A percentile compares a stretch with the other conserved stretches of the same genome.
Evolutionary conservation across 2,888 invertebrate genomes (phyloP).

Genomic region (Nomada hirtipes): DNA sequence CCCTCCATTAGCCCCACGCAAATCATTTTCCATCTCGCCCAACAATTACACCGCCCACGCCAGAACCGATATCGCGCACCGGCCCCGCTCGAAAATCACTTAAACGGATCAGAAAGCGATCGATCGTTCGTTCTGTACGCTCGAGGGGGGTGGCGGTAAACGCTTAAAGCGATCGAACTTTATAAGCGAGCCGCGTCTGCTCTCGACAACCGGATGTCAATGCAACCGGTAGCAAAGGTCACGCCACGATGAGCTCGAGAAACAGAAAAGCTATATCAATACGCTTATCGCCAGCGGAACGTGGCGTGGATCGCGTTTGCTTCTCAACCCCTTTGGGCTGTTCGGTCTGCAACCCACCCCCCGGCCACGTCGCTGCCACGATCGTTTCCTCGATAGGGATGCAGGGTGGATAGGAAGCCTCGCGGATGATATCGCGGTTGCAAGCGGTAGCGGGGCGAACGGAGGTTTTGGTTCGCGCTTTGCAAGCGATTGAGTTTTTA

Average conservation of each 20-base stretch:
- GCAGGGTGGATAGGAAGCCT: not conserved
- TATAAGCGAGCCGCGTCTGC: constrained; percentile 35
- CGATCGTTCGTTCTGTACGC: constrained; percentile 18
- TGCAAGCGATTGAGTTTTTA: not conserved
- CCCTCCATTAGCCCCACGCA: not conserved
- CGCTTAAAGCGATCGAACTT: constrained; percentile 53
- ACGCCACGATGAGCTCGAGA: constrained; percentile 32
- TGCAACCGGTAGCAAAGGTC: constrained; percentile 44
- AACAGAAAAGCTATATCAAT: constrained; percentile 33
- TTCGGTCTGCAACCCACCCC: constrained; percentile 15
- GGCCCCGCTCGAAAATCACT: constrained; percentile 33
- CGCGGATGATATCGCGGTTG: not conserved
- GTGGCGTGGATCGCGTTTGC: not conserved
- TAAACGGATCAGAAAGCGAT: constrained; percentile 49
- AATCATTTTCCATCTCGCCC: not conserved
- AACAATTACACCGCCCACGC: constrained; percentile 2
- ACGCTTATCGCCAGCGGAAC: constrained; percentile 27
- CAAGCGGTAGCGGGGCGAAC: not conserved
- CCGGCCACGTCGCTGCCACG: constrained; percentile 12
- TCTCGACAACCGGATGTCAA: constrained; percentile 56
- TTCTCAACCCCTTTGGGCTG: constrained; percentile 16
- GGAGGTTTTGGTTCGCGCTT: not conserved
- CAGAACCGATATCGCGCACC: constrained; percentile 4
- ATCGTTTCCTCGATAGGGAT: constrained; percentile 16
- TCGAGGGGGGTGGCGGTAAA: constrained; percentile 32